Evolutionary conservation across 2,888 invertebrate species (phyloP), one percentile per base, ranked within the genome.

Genomic region (Ophion ventricosus): DNA sequence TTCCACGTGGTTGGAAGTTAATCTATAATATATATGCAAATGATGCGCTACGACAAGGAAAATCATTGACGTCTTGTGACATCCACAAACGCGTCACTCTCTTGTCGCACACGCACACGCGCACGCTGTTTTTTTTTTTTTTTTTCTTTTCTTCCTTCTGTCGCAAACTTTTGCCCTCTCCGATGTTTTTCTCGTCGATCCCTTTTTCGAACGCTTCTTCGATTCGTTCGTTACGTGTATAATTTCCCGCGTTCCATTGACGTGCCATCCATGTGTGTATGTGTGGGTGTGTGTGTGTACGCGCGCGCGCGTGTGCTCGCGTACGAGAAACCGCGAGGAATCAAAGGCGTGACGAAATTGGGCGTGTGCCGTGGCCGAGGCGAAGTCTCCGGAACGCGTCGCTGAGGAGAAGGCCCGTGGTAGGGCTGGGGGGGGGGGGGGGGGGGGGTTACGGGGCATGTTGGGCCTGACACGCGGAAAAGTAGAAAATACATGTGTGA

Each of bases 31-130:
- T 29, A 29, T 29, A 29, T 29, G 1, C 2, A 29, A 29, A 29
- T 4, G 1, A 29, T 29, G 29, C 29, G 3, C 29, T 2, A 29
- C 5, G 29, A 29, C 3, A 43, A 43, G 11, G 83, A 80, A 83
- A 83, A 83, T 76, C 76, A 26, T 54, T 66, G 75, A 76, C 66
- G 54, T 74, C 78, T 69, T 74, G 78, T 74, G 75, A 83, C 73
- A 79, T 64, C 63, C 75, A 59, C 75, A 75, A 78, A 82, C 43
- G 14, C 69, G 63, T 49, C 72, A 83, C 80, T 83, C 72, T 61
- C 63, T 20, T 70, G 63, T 29, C 35, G 57, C 69, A 29, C 29
- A 29, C 29, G 4, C 29, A 29, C 29, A 57, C 69, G 43, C 43
- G 43, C 10, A 7, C 11, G 43, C 43, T 1, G 1, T 40, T 14